Evolutionary conservation across 1,140 invertebrate genomes (phyloP).

Genomic region (Drosophila pruinosa): DNA sequence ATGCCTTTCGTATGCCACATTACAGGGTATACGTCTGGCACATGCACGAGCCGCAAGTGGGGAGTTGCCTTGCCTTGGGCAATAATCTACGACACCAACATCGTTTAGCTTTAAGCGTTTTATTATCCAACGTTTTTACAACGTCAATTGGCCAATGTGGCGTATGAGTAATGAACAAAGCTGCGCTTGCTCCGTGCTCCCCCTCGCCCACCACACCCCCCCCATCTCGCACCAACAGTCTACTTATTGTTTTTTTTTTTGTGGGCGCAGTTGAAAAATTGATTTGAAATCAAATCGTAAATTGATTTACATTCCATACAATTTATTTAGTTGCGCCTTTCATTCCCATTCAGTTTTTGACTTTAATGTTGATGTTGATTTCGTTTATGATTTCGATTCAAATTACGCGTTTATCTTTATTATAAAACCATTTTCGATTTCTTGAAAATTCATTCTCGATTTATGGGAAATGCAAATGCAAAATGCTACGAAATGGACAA

Average conservation of each 20-base stretch:
- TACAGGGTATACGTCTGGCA: background rate
- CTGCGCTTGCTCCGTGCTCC: background rate
- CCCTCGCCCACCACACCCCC: background rate
- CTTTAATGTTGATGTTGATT: background rate
- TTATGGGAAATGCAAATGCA: background rate
- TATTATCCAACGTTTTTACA: constrained; percentile 49
- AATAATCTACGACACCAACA: constrained; percentile 29
- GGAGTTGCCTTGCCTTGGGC: background rate
- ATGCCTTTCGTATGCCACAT: too few relatives aligned
- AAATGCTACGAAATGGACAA: too few relatives aligned
- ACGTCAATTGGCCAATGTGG: constrained; percentile 48
- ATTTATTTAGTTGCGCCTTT: background rate
- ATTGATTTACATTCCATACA: background rate
- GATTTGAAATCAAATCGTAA: constrained; percentile 5
- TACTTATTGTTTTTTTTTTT: background rate
- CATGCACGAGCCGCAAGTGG: too few relatives aligned
- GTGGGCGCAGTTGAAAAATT: constrained; percentile 8
- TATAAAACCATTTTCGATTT: background rate
- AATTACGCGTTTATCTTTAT: background rate
- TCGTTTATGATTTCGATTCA: background rate
- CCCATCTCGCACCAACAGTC: too few relatives aligned
- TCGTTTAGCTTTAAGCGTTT: constrained; percentile 53
- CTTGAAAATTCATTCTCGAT: background rate
- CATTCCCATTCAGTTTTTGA: background rate
- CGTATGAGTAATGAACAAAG: constrained; percentile 57